Conservation (phyloP, 2,888 invertebrate genomes). For the Ectropis crepuscularia region DNA sequence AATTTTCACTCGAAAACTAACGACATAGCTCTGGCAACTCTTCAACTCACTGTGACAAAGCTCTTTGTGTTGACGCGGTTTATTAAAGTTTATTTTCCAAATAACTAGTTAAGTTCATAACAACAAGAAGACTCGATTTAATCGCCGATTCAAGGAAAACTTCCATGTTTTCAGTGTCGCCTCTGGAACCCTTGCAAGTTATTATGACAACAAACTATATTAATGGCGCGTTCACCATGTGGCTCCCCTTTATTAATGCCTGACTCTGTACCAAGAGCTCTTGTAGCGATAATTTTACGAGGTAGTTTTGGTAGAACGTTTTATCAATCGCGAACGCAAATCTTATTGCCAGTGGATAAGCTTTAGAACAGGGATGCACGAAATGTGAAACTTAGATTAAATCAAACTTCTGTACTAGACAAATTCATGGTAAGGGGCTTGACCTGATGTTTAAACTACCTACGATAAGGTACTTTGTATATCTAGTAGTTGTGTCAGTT, state of each 20-base stretch:
- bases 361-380: too few species aligned
- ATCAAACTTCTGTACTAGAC: too few species aligned
- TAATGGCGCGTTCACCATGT: slow-evolving; percentile 25
- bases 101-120: slow-evolving; percentile 61
- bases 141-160: slow-evolving; percentile 49
- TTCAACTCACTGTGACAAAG: slow-evolving; percentile 46
- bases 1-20: slow-evolving; percentile 8
- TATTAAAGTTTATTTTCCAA: slow-evolving; percentile 62
- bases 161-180: slow-evolving; percentile 43
- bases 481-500: background rate
- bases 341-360: too few species aligned
- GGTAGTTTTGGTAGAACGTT: too few species aligned
- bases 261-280: background rate
- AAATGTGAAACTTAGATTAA: too few species aligned
- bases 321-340: too few species aligned
- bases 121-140: slow-evolving; percentile 56
- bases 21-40: slow-evolving; percentile 13
- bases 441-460: slow-evolving; percentile 8
- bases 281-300: too few species aligned
- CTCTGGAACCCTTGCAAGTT: slow-evolving; percentile 23
- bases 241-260: slow-evolving; percentile 25
- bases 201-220: slow-evolving; percentile 32
- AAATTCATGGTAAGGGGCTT: too few species aligned
- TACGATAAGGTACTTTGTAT: slow-evolving; percentile 3
- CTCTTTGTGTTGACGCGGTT: slow-evolving; percentile 51